Evolutionary conservation across 2,888 invertebrate species (phyloP).

Genomic region (Odontocerum albicorne): DNA sequence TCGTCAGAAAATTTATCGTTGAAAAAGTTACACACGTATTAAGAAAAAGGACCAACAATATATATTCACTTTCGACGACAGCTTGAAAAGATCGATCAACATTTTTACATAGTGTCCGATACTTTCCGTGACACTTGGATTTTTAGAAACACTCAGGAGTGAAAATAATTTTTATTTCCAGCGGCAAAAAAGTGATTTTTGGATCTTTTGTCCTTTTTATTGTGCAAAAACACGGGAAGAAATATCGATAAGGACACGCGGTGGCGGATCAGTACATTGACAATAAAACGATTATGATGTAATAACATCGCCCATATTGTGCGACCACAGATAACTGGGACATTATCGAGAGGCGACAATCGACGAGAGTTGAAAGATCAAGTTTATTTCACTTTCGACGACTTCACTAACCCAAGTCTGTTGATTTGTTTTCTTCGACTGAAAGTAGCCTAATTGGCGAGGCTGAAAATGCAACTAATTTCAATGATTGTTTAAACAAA

Average conservation of each 20-base stretch:
- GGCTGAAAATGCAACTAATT: no score
- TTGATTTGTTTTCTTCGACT: no score
- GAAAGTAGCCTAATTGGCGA: no score
- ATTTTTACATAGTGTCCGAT: background rate
- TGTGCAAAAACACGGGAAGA: background rate
- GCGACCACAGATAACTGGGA: conserved; percentile 4
- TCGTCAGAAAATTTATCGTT: background rate
- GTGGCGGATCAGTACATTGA: conserved; percentile 9
- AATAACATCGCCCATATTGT: conserved; percentile 14
- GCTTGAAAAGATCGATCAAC: background rate
- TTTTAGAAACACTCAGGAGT: background rate
- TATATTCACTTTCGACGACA: background rate
- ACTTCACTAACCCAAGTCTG: no score
- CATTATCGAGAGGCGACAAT: conserved; percentile 6
- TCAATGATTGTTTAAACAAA: no score
- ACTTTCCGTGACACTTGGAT: background rate
- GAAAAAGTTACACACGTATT: background rate
- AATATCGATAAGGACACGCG: conserved; percentile 16
- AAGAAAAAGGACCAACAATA: background rate
- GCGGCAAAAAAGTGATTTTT: conserved; percentile 23
- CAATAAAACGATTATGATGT: conserved; percentile 17
- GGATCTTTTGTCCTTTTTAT: conserved; percentile 1
- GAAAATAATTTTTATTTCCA: conserved; percentile 16
- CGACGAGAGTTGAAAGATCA: conserved; percentile 5
- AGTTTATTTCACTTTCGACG: conserved; percentile 3